These are phyloP conservation scores for Corythoichthys intestinalis DNA, from an alignment of 2,113 vertebrate species.

Conservation along the genomic window DNA sequence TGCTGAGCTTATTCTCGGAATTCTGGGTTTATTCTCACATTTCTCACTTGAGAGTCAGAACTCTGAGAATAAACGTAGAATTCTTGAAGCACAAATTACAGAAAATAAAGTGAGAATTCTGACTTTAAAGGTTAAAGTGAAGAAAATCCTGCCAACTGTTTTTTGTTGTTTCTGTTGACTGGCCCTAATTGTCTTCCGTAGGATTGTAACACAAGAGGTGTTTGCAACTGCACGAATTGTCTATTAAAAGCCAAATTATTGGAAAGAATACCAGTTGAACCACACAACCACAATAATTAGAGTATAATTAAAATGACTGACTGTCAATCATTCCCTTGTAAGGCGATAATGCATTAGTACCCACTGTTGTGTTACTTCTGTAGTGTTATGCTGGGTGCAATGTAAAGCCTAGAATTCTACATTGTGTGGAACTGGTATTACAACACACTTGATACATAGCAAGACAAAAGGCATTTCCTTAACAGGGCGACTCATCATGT, in stretches of 20 bases:
- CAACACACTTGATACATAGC: neutral
- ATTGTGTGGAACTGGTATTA: constrained; percentile 1
- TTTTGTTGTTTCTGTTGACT: no score
- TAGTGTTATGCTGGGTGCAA: neutral
- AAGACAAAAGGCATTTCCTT: neutral
- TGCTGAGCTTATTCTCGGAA: no score
- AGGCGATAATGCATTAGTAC: neutral
- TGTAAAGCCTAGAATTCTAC: neutral
- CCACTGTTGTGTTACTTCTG: neutral
- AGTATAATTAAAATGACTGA: neutral
- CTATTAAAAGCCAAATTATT: neutral
- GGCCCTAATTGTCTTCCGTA: neutral
- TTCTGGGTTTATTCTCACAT: no score
- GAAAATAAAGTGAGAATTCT: no score
- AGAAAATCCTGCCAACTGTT: no score
- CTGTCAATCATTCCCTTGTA: neutral
- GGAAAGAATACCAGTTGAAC: neutral
- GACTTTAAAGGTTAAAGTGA: no score
- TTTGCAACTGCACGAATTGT: neutral
- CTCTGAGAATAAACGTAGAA: no score
- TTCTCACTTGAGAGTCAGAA: no score
- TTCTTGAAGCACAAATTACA: no score
- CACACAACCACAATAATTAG: neutral
- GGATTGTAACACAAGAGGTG: neutral
- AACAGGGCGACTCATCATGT: neutral